Conservation (phyloP, 2,888 invertebrate species). For the Apodemia zela region DNA sequence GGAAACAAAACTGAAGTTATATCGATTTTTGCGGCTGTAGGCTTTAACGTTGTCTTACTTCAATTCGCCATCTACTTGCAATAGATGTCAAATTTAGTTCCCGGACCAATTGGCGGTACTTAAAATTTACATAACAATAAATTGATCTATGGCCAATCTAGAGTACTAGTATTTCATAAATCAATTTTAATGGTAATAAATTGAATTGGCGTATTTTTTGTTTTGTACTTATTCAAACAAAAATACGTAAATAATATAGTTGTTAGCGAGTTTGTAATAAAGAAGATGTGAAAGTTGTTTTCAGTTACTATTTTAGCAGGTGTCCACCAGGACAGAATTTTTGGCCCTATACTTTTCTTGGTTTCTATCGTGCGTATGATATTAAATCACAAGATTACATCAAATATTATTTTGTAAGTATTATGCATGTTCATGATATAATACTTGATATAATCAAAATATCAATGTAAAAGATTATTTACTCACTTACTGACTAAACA, state of each 20-base stretch:
- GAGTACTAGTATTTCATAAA: background rate
- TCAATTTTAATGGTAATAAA: slow-evolving; percentile 2
- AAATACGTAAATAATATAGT: slow-evolving; percentile 7
- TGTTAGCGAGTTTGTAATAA: slow-evolving; percentile 2
- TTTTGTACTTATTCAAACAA: slow-evolving; percentile 6
- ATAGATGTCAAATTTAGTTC: too few relatives aligned
- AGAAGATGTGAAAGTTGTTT: background rate
- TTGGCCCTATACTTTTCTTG: background rate
- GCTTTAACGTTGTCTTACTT: too few relatives aligned
- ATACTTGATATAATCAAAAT: too few relatives aligned
- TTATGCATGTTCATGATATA: too few relatives aligned
- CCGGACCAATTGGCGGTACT: background rate
- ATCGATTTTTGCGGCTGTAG: too few relatives aligned
- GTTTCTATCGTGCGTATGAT: background rate
- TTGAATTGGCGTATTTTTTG: slow-evolving; percentile 2
- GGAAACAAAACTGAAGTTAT: too few relatives aligned
- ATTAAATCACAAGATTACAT: too few relatives aligned
- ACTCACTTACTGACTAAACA: too few relatives aligned
- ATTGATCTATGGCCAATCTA: background rate
- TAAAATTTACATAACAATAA: background rate
- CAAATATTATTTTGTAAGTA: too few relatives aligned
- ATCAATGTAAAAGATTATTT: too few relatives aligned
- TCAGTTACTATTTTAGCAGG: background rate
- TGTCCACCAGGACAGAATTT: background rate
- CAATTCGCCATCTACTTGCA: too few relatives aligned